These are phyloP conservation scores for Eledona agricola DNA, from an alignment of 2,888 invertebrate genomes.

Conservation along the genomic window DNA sequence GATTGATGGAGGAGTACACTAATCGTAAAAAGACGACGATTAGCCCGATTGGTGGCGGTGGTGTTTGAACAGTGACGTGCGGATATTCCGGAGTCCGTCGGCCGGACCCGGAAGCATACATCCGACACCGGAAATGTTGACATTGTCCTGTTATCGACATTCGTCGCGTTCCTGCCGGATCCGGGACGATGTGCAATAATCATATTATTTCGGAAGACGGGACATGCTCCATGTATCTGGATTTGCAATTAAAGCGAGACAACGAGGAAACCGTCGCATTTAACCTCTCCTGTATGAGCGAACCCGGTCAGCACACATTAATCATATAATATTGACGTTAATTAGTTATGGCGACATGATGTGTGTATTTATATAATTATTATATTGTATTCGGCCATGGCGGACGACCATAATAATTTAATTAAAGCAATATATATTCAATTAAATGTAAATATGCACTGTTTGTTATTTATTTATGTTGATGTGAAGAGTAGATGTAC, in stretches of 20 bases:
- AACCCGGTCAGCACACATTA: constrained; percentile 55
- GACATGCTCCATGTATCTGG: constrained; percentile 40
- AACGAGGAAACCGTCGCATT: constrained; percentile 43
- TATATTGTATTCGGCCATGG: constrained; percentile 56
- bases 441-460: constrained; percentile 49
- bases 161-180: constrained; percentile 45
- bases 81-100: constrained; percentile 50
- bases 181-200: constrained; percentile 50
- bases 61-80: constrained; percentile 50
- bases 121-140: constrained; percentile 57
- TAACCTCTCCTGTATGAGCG: constrained; percentile 46
- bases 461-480: constrained; percentile 45
- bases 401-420: constrained; percentile 56
- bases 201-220: constrained; percentile 55
- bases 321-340: constrained; percentile 60
- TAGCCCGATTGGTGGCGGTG: constrained; percentile 40
- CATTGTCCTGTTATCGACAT: constrained; percentile 58
- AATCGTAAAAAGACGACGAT: constrained; percentile 33
- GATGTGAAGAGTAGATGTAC: constrained; percentile 42
- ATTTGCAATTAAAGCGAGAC: constrained; percentile 42
- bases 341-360: constrained; percentile 60
- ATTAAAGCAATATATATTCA: constrained; percentile 56
- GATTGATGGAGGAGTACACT: constrained; percentile 36
- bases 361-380: constrained; percentile 61
- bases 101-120: constrained; percentile 54